phyloP scores from a whole-genome alignment of 2,888 invertebrate genomes.

The Lepidocyrtinus sp. region DNA sequence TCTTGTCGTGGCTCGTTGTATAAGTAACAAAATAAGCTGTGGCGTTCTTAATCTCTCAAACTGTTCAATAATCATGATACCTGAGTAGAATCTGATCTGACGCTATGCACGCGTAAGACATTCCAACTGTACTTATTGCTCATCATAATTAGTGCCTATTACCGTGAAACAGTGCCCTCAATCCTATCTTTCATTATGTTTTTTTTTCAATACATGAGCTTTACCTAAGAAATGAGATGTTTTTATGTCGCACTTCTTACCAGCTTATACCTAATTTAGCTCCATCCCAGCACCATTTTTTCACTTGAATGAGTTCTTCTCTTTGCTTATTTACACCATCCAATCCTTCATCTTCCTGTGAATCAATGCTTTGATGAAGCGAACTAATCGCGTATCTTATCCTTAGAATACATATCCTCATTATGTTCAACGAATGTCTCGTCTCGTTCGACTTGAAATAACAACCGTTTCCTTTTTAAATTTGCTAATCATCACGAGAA shows the following conservation, averaged over 20 bases:
- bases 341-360: conserved; percentile 13
- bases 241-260: not conserved
- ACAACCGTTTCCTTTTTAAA: not conserved
- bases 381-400: not conserved
- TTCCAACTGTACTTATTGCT: conserved; percentile 47
- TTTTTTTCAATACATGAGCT: not conserved
- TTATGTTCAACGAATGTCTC: not conserved
- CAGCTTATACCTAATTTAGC: too few relatives aligned
- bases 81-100: not conserved
- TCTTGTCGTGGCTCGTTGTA: conserved; percentile 29
- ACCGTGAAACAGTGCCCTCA: conserved; percentile 63
- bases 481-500: conserved; percentile 6
- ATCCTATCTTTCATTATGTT: conserved; percentile 39
- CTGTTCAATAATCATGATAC: conserved; percentile 7
- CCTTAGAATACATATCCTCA: not conserved
- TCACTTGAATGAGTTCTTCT: conserved; percentile 47
- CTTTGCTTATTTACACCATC: conserved; percentile 39
- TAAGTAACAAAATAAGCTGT: conserved; percentile 12
- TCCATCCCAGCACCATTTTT: too few relatives aligned
- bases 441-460: not conserved
- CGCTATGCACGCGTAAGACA: conserved; percentile 18
- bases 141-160: conserved; percentile 59
- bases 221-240: not conserved
- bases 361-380: not conserved
- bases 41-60: conserved; percentile 33